phyloP scores from a whole-genome alignment of 1,140 invertebrate species.

The Drosophila varians region DNA sequence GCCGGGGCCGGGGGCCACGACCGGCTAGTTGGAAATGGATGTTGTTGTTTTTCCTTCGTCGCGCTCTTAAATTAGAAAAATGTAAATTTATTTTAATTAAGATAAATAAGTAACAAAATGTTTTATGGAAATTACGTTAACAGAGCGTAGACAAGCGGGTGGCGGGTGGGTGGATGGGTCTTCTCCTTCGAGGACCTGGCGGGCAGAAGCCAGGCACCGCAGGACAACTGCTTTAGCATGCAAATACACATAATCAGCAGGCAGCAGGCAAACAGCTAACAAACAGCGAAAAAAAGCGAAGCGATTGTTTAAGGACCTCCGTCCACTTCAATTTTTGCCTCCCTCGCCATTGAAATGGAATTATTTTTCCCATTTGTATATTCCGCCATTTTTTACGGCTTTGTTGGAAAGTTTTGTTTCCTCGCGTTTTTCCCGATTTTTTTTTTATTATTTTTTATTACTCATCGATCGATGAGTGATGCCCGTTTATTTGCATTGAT shows the following conservation, averaged over 20 bases:
- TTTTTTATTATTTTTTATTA: constrained; percentile 43
- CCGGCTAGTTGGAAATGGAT: constrained; percentile 37
- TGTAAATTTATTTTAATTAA: constrained; percentile 84
- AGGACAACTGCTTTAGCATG: constrained; percentile 74
- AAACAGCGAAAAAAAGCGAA: constrained; percentile 16
- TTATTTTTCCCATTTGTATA: constrained; percentile 72
- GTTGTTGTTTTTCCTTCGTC: constrained; percentile 46
- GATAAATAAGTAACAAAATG: constrained; percentile 84
- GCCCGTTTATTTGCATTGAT: constrained; percentile 68
- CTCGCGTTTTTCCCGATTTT: constrained; percentile 3
- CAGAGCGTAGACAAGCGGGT: constrained; percentile 59
- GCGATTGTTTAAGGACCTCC: constrained; percentile 20
- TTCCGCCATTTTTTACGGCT: constrained; percentile 49
- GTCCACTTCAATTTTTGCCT: not conserved
- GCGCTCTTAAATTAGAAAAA: constrained; percentile 83
- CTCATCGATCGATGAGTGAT: constrained; percentile 64
- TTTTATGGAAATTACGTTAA: constrained; percentile 83
- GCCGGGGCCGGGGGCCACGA: constrained; percentile 5
- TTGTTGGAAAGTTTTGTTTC: constrained; percentile 60
- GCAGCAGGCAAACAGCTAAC: constrained; percentile 40
- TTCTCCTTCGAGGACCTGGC: not conserved
- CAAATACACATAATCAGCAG: constrained; percentile 77
- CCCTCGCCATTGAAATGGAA: constrained; percentile 45
- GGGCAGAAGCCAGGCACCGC: constrained; percentile 41
- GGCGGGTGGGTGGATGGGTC: constrained; percentile 8